Percentiles rank a stretch among this genome's conserved stretches.
phyloP scores from a whole-genome alignment of 37 sponge, comb jelly and placozoan species.

The Ephydatia muelleri region DNA sequence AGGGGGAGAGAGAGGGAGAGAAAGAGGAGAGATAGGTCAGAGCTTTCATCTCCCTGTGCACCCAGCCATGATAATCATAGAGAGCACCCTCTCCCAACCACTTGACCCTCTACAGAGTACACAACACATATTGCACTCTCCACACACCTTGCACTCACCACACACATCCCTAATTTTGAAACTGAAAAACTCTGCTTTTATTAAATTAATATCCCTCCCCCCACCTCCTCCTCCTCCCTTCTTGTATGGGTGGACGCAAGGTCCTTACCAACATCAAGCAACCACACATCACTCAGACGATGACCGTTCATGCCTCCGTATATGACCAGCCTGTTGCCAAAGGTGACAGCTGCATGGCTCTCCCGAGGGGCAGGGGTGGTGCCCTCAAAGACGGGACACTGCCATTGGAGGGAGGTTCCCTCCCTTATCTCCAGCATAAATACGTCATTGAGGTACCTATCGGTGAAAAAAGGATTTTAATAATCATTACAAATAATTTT shows the following conservation, averaged over 20 bases:
- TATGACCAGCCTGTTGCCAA: constrained; percentile 73
- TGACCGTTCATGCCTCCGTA: constrained; percentile 97
- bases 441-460: constrained; percentile 91
- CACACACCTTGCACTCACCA: too few relatives aligned
- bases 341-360: constrained; percentile 83
- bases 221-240: not conserved
- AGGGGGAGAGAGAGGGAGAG: too few relatives aligned
- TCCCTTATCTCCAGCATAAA: constrained; percentile 79
- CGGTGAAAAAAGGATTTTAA: not conserved
- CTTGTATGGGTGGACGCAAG: not conserved
- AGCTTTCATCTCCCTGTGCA: too few relatives aligned
- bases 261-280: constrained; percentile 77
- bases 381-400: constrained; percentile 74
- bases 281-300: constrained; percentile 86
- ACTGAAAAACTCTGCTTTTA: too few relatives aligned
- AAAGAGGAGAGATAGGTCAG: too few relatives aligned
- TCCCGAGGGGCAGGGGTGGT: constrained; percentile 84
- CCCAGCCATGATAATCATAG: too few relatives aligned
- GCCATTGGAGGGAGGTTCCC: constrained; percentile 89
- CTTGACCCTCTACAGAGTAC: too few relatives aligned
- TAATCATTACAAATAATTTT: too few relatives aligned
- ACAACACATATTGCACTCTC: too few relatives aligned
- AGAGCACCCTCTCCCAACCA: too few relatives aligned
- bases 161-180: too few relatives aligned
- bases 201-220: not conserved